Conservation (phyloP, 2,113 vertebrate genomes). For the Trachemys scripta region DNA sequence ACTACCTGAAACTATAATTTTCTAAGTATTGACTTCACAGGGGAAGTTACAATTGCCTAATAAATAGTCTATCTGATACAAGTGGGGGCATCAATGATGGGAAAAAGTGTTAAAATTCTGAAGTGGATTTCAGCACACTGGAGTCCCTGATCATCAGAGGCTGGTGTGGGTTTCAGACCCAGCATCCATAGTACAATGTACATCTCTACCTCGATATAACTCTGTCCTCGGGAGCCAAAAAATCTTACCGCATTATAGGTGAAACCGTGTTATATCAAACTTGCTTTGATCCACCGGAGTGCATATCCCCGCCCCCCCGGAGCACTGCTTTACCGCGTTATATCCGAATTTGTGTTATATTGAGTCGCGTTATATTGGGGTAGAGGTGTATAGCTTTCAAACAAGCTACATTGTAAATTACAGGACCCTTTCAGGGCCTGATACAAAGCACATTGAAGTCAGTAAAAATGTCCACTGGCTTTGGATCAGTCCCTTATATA, state of each 20-base stretch:
- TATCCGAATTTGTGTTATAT: too few relatives aligned
- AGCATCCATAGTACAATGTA: rapidly evolving
- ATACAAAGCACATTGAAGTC: not conserved
- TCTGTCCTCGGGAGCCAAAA: too few relatives aligned
- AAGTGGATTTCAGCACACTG: not conserved
- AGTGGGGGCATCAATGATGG: not conserved
- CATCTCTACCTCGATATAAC: too few relatives aligned
- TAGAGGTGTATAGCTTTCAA: not conserved
- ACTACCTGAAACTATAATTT: not conserved
- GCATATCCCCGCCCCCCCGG: too few relatives aligned
- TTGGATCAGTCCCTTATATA: not conserved
- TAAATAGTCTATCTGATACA: not conserved
- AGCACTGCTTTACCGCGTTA: too few relatives aligned
- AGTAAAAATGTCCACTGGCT: not conserved
- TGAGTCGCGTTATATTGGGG: too few relatives aligned
- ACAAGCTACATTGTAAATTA: not conserved
- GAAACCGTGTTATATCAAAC: too few relatives aligned
- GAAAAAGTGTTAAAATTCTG: not conserved
- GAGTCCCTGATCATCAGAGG: not conserved
- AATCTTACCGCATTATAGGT: too few relatives aligned
- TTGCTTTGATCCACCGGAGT: too few relatives aligned
- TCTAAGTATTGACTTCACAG: not conserved
- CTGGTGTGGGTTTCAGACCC: not conserved
- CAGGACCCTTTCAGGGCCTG: not conserved
- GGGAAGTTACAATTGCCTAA: not conserved